Conservation (phyloP, 2,113 vertebrate species). For the Cyanistes caeruleus region DNA sequence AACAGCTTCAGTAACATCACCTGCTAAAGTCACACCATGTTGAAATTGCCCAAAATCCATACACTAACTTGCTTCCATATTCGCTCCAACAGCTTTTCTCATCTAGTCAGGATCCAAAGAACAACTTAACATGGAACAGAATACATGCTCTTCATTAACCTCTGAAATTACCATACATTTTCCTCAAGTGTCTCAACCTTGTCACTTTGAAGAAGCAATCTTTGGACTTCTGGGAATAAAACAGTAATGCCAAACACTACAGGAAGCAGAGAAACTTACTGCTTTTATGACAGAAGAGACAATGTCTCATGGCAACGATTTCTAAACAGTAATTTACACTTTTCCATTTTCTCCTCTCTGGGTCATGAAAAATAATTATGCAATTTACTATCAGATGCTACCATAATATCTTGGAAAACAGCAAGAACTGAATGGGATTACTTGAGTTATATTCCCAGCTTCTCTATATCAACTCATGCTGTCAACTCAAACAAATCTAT, state of each 20-base stretch:
- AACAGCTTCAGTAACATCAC: not conserved
- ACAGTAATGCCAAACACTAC: slow-evolving; percentile 8
- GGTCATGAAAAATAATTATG: slow-evolving; percentile 54
- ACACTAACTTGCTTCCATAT: not conserved
- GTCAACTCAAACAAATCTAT: slow-evolving; percentile 45
- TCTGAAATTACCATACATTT: slow-evolving; percentile 36
- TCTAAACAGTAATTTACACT: slow-evolving; percentile 50
- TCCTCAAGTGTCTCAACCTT: slow-evolving; percentile 46
- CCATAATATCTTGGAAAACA: not conserved
- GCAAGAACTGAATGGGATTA: not conserved
- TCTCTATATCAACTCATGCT: slow-evolving; percentile 25
- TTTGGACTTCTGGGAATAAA: slow-evolving; percentile 46
- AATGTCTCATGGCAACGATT: not conserved
- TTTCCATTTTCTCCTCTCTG: slow-evolving; percentile 20
- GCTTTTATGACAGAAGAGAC: slow-evolving; percentile 32
- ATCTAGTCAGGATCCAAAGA: not conserved
- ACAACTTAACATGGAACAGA: not conserved
- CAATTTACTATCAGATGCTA: slow-evolving; percentile 47
- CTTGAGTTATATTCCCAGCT: slow-evolving; percentile 29
- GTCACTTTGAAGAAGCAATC: slow-evolving; percentile 46
- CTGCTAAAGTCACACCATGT: not conserved
- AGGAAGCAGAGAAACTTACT: slow-evolving; percentile 16
- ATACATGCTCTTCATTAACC: not conserved
- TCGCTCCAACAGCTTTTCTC: not conserved
- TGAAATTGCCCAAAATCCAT: not conserved